phyloP scores from a whole-genome alignment of 2,113 vertebrate genomes.

The Phainopepla nitens region DNA sequence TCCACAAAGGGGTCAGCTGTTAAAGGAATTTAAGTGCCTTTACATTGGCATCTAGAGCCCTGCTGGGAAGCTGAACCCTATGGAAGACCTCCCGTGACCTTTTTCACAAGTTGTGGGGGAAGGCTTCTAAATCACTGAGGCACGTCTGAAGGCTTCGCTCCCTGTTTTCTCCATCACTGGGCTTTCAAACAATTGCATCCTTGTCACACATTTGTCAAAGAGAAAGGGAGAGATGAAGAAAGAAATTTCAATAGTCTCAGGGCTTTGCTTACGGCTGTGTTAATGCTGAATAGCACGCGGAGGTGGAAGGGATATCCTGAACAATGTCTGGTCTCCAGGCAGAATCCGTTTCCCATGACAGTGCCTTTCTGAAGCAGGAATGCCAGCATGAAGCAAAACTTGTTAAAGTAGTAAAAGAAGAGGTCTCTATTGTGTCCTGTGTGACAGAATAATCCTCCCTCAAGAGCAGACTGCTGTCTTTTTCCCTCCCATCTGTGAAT shows the following conservation, averaged over 20 bases:
- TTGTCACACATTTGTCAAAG: conserved; percentile 50
- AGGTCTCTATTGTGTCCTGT: conserved; percentile 67
- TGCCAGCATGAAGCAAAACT: conserved; percentile 77
- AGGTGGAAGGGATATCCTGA: conserved; percentile 65
- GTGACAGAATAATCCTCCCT: conserved; percentile 75
- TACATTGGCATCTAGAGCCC: neutral
- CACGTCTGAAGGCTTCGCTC: neutral
- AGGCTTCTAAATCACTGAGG: conserved; percentile 45
- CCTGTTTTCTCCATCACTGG: conserved; percentile 8
- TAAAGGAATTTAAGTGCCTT: conserved; percentile 46
- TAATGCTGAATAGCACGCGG: conserved; percentile 33
- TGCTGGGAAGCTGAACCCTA: conserved; percentile 40
- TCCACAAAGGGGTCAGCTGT: conserved; percentile 17
- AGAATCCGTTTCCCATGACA: conserved; percentile 71
- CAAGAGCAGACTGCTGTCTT: conserved; percentile 61
- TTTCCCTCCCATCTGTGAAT: conserved; percentile 62
- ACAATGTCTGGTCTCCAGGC: conserved; percentile 65
- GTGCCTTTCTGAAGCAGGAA: conserved; percentile 65
- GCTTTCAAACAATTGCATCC: conserved; percentile 47
- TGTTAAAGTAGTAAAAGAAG: conserved; percentile 70
- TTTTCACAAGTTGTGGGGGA: conserved; percentile 27
- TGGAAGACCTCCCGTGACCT: conserved; percentile 38
- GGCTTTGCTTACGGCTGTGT: conserved; percentile 39
- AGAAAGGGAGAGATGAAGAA: conserved; percentile 53
- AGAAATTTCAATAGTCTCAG: conserved; percentile 42